Evolutionary conservation across 2,113 vertebrate genomes (phyloP), one percentile per base, ranked within the genome.

Genomic region (Eublepharis macularius): DNA sequence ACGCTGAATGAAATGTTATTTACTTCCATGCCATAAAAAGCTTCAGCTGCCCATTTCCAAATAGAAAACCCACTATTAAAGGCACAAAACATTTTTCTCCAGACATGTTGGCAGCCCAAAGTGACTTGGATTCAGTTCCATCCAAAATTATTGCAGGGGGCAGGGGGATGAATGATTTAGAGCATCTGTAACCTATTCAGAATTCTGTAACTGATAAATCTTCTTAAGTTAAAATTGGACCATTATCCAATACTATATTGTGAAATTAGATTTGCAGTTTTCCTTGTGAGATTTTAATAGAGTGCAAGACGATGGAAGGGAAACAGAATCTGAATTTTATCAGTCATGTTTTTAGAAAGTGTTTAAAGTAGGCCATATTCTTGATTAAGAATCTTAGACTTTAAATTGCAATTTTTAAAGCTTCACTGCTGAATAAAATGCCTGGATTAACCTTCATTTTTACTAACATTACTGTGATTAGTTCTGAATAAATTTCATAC

Each of bases 181-280:
- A 91, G 83, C 68, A 51, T 54, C 68, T 63, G 32, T 86, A 89
- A 88, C 39, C 2, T 86, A 84, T 51, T 74, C 81, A 90, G 73
- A 81, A 74, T 76, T 70, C 39, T 81, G 74, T 80, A 83, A 57
- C 45, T 85, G 68, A 34, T 84, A 86, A 89, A 84, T 76, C 57
- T 79, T 86, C 45, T 87, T 77, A 34, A 87, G 17, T 19, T 88
- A 63, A 54, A 32, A 77, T 82, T 45, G 80, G 11, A 36, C 12
- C 74, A 29, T 85, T 89, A 76, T 1, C 26, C 66, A 90, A 72
- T 39, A 90, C 36, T 2, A 89, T 45, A 43, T 81, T 81, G 85
- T 87, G 88, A 73, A 81, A 49, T 84, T 51, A 26, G 19, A 82
- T 88, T 87, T 88, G 76, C 51, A 79, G 39, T 74, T 89, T 82